Base-by-base conservation (phyloP, 2,797 vertebrate species). In the Toxotes lorentzi region DNA sequence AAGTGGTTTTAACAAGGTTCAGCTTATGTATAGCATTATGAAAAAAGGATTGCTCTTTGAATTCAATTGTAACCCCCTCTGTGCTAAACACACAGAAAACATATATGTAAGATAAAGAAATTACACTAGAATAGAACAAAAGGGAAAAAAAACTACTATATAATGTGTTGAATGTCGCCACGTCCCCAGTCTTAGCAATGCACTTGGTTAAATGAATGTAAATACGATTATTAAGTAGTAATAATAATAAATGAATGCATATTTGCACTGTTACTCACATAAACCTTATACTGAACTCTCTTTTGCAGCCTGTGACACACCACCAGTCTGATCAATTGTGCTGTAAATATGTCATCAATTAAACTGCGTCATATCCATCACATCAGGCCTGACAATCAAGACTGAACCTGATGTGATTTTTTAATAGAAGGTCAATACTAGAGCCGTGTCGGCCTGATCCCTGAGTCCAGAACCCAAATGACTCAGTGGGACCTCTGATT, bases 351-450 rank as follows among this genome's bases (percentile, higher is more conserved):
- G 12, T 73, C 66, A 67, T 79, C 70, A 54, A 24, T 76, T 13
- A 75, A 56, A 53, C 40, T 8, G 30, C 16, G 9, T 81, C 70
- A 21, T 24, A 70, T 84, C 67, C 71, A 60, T 83, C 78, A 78
- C 64, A 24, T 61, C 0, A 5, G 65, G 45, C 32, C 43, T 14
- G 56, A 76, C 62, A 43, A 32, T 23, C 1, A 8, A 58, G 41
- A 51, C 53, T 24, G 56, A 21, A 59, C 40, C 32, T 50, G 4
- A 30, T 38, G 48, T 62, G 58, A 2, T 41, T 79, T 79, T 78
- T 47, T 48, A 58, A 74, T 77, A 65, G 82, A 76, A 76, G 65
- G 69, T 85, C 71, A 63, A 19, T 68, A 11, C 13, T 13, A 17
- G 4, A n/a, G 43, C 56, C 17, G 32, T 4, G 14, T 48, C n/a